Evolutionary conservation across 1,140 invertebrate species (phyloP), one percentile per base, ranked within the genome.

Genomic region (Drosophila tristis): DNA sequence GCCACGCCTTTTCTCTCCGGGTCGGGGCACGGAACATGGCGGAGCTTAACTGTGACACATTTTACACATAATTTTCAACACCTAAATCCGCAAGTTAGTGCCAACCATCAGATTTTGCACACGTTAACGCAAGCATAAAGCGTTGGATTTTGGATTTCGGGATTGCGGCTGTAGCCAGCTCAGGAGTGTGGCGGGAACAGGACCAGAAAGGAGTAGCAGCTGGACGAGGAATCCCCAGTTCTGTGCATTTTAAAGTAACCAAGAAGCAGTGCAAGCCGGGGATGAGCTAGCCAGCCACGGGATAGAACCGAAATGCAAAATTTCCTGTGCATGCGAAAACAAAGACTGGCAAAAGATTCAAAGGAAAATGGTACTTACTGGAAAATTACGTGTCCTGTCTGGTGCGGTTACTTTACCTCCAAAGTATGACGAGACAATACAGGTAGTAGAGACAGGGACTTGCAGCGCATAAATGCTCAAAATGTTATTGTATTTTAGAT

Each of bases 21-120:
- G 49, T 25, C 20, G 31, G 31, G 54, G 58, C 71, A 35, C 15
- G 49, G 59, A 64, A 64, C 77, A 80, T 70, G 80, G 66, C 71
- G 80, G 66, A 86, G 82, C 82, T 87, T 87, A 87, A 63, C 74
- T 87, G 75, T 87, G 82, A 87, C 82, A 87, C 82, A 87, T 87
- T 87, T 87, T 87, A 76, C 82, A 87, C 82, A 87, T 87, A 87
- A 87, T 87, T 87, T 87, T 87, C 84, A 89, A 79, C 82, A 87
- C 82, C 84, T 82, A 87, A 87, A 87, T 87, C 82, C 82, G 82
- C 84, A 87, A 87, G 84, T 87, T 87, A 89, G 82, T 79, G 82
- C 82, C 71, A 86, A 61, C 71, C 82, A 87, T 87, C 82, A 89
- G 82, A 87, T 87, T 87, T 87, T 87, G 82, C 81, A 81, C 81